Evolutionary conservation across 2,888 invertebrate species (phyloP).

Genomic region (Clistopyga incitator): DNA sequence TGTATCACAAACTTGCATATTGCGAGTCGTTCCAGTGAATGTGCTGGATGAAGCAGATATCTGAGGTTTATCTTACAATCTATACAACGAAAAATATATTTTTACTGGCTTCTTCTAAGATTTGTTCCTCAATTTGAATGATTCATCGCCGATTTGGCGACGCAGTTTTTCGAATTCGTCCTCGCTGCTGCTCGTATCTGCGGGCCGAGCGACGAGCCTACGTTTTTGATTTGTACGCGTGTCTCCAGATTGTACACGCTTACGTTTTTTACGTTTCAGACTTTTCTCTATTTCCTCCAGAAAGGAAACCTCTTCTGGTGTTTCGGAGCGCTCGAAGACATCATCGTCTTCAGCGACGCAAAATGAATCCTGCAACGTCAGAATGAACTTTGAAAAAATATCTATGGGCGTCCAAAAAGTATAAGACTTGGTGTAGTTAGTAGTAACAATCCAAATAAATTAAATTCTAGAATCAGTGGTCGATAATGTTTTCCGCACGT

Average conservation of each 20-base stretch:
- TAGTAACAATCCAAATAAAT: background rate
- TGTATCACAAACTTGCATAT: slow-evolving; percentile 42
- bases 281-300: slow-evolving; percentile 72
- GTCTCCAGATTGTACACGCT: slow-evolving; percentile 58
- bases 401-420: background rate
- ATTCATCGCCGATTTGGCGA: slow-evolving; percentile 74
- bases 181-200: slow-evolving; percentile 74
- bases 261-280: slow-evolving; percentile 70
- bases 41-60: background rate
- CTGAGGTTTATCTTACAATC: background rate
- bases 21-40: background rate
- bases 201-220: slow-evolving; percentile 40
- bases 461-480: background rate
- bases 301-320: slow-evolving; percentile 62
- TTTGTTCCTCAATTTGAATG: slow-evolving; percentile 58
- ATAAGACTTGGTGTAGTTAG: no score
- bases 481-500: no score
- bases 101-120: background rate
- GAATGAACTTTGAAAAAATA: slow-evolving; percentile 32
- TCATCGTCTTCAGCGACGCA: slow-evolving; percentile 73
- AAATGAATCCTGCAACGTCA: slow-evolving; percentile 77
- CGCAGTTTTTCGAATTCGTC: slow-evolving; percentile 78
- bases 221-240: slow-evolving; percentile 60
- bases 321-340: slow-evolving; percentile 39
- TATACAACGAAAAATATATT: slow-evolving; percentile 17